phyloP scores from a whole-genome alignment of 2,888 invertebrate species.

The Cephus runcator region DNA sequence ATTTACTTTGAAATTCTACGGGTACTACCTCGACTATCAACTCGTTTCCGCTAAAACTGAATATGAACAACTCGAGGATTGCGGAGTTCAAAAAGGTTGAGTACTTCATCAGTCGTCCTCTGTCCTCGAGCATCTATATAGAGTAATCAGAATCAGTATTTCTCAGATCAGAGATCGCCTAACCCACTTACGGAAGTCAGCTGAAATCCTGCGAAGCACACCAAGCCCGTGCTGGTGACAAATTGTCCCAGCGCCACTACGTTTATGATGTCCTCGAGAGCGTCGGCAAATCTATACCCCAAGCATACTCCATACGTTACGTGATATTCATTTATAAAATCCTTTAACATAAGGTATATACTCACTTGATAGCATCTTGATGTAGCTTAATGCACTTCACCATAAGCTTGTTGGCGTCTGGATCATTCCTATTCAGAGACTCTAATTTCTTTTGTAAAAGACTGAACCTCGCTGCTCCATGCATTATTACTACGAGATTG shows the following conservation, averaged over 20 bases:
- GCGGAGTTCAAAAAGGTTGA: constrained; percentile 45
- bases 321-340: background rate
- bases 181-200: constrained; percentile 45
- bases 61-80: constrained; percentile 52
- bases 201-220: constrained; percentile 57
- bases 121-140: constrained; percentile 44
- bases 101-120: constrained; percentile 45
- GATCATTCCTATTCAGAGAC: constrained; percentile 30
- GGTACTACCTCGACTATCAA: constrained; percentile 46
- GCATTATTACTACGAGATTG: constrained; percentile 47
- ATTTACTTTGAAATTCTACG: background rate
- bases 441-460: constrained; percentile 42
- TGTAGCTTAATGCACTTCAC: constrained; percentile 43
- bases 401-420: constrained; percentile 19
- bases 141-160: constrained; percentile 6
- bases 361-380: constrained; percentile 50
- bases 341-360: background rate
- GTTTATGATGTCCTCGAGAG: constrained; percentile 48
- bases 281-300: constrained; percentile 49
- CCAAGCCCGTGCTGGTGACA: constrained; percentile 48
- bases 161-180: background rate
- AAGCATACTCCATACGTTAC: background rate
- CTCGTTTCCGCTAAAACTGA: constrained; percentile 52
- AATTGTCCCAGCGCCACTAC: constrained; percentile 53
- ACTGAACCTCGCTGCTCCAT: constrained; percentile 52